A percentile compares a stretch with the other conserved stretches of the same genome.
Evolutionary conservation across 92 coral and sea anemone species (phyloP).

Genomic region (Pocillopora grandis): DNA sequence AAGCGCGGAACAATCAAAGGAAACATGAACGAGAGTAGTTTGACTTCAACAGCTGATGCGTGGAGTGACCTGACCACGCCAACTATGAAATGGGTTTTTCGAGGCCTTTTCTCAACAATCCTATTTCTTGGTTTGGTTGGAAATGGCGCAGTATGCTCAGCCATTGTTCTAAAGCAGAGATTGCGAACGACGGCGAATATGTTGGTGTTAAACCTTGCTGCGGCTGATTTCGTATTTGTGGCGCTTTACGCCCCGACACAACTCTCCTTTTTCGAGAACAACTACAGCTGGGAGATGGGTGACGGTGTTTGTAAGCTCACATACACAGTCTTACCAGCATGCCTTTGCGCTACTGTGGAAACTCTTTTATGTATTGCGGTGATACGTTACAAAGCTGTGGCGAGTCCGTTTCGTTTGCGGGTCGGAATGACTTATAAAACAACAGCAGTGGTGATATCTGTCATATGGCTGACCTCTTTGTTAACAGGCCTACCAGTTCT

Average conservation of each 20-base stretch:
- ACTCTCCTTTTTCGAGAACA: constrained; percentile 73
- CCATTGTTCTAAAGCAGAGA: constrained; percentile 54
- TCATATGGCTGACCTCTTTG: constrained; percentile 69
- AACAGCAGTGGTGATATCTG: constrained; percentile 46
- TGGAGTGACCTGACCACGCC: constrained; percentile 32
- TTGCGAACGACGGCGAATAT: constrained; percentile 69
- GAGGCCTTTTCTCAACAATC: constrained; percentile 55
- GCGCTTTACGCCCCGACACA: constrained; percentile 74
- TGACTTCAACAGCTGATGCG: constrained; percentile 7
- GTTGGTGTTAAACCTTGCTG: constrained; percentile 72
- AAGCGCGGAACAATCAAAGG: background rate
- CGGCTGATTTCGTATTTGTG: constrained; percentile 68
- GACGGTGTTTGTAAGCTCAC: constrained; percentile 61
- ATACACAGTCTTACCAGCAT: constrained; percentile 62
- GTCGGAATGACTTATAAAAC: constrained; percentile 47
- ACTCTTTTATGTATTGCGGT: constrained; percentile 68
- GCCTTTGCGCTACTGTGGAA: constrained; percentile 59
- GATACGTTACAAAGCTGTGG: constrained; percentile 74
- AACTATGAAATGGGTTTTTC: constrained; percentile 67
- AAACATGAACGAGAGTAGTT: background rate
- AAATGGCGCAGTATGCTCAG: constrained; percentile 68
- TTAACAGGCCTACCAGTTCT: constrained; percentile 25
- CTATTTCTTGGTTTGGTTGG: constrained; percentile 66
- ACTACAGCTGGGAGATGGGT: constrained; percentile 77
- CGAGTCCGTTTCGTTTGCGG: constrained; percentile 59